Evolutionary conservation across 2,888 invertebrate species (phyloP).

Genomic region (Lamellibrachia satsuma): DNA sequence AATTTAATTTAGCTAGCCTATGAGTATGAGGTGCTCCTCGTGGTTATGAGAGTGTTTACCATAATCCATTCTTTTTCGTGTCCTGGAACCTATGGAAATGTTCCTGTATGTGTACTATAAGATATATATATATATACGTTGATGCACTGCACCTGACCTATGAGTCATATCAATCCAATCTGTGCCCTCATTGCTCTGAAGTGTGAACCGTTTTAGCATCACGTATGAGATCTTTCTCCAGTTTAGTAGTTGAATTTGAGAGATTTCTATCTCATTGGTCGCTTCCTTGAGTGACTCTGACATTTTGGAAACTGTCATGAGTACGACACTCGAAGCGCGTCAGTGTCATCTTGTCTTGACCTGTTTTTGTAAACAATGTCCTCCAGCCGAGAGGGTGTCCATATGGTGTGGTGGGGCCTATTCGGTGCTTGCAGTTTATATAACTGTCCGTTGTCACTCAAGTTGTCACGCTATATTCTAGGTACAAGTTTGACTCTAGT

Average conservation of each 20-base stretch:
- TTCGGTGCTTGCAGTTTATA: not conserved
- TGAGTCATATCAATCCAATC: not conserved
- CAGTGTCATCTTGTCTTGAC: constrained; percentile 11
- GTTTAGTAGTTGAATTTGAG: not conserved
- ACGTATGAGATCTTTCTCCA: not conserved
- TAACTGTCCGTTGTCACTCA: not conserved
- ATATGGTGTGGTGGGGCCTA: not conserved
- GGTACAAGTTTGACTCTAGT: not conserved
- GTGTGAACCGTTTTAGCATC: not conserved
- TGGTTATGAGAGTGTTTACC: not conserved
- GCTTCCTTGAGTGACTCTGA: not conserved
- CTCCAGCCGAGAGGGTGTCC: not conserved
- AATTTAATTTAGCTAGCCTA: not conserved
- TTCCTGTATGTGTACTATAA: not conserved
- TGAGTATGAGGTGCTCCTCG: not conserved
- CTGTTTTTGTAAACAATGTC: constrained; percentile 12
- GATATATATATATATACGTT: not conserved
- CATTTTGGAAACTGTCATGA: not conserved
- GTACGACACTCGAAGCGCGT: not conserved
- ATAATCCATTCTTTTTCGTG: not conserved
- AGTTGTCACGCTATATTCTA: constrained; percentile 5
- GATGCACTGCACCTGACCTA: not conserved
- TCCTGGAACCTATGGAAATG: not conserved
- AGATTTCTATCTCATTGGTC: not conserved
- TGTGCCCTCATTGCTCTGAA: not conserved